phyloP scores from a whole-genome alignment of 2,888 invertebrate genomes.

The Macrosiphum euphorbiae region DNA sequence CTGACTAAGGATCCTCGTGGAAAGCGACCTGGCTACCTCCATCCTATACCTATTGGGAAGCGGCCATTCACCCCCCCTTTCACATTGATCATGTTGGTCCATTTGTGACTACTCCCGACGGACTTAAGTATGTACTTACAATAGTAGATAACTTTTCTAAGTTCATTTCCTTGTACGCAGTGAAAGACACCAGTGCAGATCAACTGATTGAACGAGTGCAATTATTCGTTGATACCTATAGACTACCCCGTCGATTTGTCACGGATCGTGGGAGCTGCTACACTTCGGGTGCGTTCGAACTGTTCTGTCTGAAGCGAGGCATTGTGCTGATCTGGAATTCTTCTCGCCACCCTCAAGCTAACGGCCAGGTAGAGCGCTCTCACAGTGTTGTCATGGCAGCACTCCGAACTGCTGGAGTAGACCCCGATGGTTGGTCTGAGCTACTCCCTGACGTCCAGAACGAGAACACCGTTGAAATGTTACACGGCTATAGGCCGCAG shows the following conservation, averaged over 20 bases:
- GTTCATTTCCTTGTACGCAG: background rate
- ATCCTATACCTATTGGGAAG: slow-evolving; percentile 1
- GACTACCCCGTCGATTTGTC: background rate
- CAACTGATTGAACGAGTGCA: background rate
- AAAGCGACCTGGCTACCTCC: background rate
- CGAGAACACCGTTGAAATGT: background rate
- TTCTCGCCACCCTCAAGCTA: background rate
- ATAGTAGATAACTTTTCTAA: slow-evolving; percentile 49
- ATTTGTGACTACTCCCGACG: background rate
- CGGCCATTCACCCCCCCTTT: background rate
- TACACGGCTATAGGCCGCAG: background rate
- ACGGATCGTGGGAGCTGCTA: background rate
- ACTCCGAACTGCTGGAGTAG: background rate
- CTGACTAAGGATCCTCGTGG: background rate
- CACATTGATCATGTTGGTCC: slow-evolving; percentile 54
- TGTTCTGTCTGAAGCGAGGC: background rate
- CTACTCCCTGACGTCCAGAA: background rate
- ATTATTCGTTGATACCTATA: background rate
- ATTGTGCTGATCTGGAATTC: background rate
- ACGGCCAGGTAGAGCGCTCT: background rate
- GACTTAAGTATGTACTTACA: background rate
- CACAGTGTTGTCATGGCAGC: background rate
- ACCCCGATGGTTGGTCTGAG: background rate
- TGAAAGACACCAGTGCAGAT: background rate
- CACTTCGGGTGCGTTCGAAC: background rate